phyloP scores from a whole-genome alignment of 2,888 invertebrate genomes.

The Xylophagus ater region DNA sequence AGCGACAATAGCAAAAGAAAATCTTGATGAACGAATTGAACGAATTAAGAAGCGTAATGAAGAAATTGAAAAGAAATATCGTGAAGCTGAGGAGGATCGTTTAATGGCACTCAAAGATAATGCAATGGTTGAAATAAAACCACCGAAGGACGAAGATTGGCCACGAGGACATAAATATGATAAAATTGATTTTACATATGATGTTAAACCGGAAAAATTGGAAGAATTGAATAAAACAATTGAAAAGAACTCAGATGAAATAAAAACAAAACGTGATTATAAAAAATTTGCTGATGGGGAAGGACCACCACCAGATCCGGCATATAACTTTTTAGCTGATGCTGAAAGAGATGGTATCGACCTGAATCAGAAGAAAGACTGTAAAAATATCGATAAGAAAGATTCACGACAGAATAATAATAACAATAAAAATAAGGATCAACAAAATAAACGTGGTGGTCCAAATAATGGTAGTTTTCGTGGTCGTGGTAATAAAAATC shows the following conservation, averaged over 20 bases:
- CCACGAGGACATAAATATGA: slow-evolving; percentile 41
- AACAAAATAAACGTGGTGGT: slow-evolving; percentile 11
- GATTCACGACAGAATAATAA: slow-evolving; percentile 12
- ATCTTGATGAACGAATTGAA: slow-evolving; percentile 21
- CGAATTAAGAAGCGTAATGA: slow-evolving; percentile 21
- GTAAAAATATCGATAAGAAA: slow-evolving; percentile 13
- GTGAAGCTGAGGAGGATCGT: slow-evolving; percentile 40
- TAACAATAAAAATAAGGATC: slow-evolving; percentile 12
- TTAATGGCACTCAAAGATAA: slow-evolving; percentile 37
- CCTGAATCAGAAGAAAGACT: slow-evolving; percentile 1
- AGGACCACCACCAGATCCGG: slow-evolving; percentile 40
- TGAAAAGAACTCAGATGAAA: slow-evolving; percentile 4
- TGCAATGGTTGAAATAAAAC: slow-evolving; percentile 36
- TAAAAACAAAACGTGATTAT: slow-evolving; percentile 17
- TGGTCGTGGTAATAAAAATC: slow-evolving; percentile 11
- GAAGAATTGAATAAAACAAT: slow-evolving; percentile 17
- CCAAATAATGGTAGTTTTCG: slow-evolving; percentile 15
- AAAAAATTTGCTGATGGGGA: slow-evolving; percentile 33
- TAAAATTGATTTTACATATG: slow-evolving; percentile 37
- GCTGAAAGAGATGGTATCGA: slow-evolving; percentile 31
- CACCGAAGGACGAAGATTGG: slow-evolving; percentile 34
- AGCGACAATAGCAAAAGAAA: slow-evolving; percentile 18
- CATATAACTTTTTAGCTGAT: slow-evolving; percentile 39
- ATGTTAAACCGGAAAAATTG: slow-evolving; percentile 20
- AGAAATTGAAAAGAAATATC: slow-evolving; percentile 20